Evolutionary conservation across 2,113 vertebrate species (phyloP).

Genomic region (Semnornis frantzii): DNA sequence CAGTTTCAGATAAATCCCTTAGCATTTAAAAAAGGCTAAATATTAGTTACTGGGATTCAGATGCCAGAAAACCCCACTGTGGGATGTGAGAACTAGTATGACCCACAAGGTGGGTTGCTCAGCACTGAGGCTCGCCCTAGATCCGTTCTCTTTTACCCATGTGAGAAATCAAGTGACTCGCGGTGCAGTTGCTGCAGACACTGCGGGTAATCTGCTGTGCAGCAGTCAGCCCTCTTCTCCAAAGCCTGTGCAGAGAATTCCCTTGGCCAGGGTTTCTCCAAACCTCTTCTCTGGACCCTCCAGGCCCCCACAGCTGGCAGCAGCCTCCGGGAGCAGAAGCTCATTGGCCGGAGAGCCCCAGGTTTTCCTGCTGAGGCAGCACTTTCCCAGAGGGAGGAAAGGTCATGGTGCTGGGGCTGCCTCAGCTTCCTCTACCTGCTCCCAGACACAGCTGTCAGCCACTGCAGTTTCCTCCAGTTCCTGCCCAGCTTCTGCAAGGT

Average conservation of each 20-base stretch:
- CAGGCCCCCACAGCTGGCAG: not conserved
- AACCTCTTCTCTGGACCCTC: not conserved
- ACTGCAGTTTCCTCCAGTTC: not conserved
- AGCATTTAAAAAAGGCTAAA: not conserved
- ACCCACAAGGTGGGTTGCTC: not conserved
- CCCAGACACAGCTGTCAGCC: not conserved
- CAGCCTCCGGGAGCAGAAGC: not conserved
- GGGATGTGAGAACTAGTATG: not conserved
- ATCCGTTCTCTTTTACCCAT: not conserved
- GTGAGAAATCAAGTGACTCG: not conserved
- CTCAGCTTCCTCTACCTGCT: not conserved
- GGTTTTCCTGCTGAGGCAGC: slow-evolving; percentile 51
- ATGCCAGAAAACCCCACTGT: rapidly evolving
- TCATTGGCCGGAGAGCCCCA: not conserved
- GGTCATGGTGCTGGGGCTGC: not conserved
- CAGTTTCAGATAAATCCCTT: not conserved
- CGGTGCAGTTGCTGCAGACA: not conserved
- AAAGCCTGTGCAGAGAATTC: not conserved
- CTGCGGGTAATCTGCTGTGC: not conserved
- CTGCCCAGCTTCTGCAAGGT: slow-evolving; percentile 2
- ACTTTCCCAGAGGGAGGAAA: slow-evolving; percentile 18
- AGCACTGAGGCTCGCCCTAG: rapidly evolving
- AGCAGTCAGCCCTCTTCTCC: not conserved
- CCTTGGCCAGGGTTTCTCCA: not conserved
- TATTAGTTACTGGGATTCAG: rapidly evolving